phyloP scores from a whole-genome alignment of 2,888 invertebrate genomes.

The Euzophera pinguis region DNA sequence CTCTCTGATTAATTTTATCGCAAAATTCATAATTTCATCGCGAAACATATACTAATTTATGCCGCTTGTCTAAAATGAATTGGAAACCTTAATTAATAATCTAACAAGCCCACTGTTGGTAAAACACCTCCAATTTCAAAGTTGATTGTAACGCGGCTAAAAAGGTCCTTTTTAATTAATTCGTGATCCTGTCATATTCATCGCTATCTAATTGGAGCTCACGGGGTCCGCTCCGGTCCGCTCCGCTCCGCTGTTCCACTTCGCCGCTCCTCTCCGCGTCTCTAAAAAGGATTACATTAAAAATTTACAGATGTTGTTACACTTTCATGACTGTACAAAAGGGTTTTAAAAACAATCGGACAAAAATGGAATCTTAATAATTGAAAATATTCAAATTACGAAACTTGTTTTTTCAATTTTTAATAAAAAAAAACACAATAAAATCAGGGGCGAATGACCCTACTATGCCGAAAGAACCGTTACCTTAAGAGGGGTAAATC shows the following conservation, averaged over 20 bases:
- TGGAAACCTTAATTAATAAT: conserved; percentile 13
- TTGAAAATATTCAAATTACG: too few relatives aligned
- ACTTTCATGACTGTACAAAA: too few relatives aligned
- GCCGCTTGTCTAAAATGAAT: conserved; percentile 11
- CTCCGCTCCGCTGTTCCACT: not conserved
- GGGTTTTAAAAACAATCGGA: too few relatives aligned
- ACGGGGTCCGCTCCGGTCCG: not conserved
- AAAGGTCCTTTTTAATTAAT: conserved; percentile 25
- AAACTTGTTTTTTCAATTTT: too few relatives aligned
- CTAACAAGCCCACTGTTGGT: conserved; percentile 10
- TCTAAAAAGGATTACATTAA: not conserved
- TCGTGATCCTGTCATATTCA: conserved; percentile 26
- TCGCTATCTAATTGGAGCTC: conserved; percentile 17
- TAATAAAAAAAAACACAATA: too few relatives aligned
- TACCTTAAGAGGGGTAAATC: too few relatives aligned
- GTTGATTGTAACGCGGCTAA: conserved; percentile 19
- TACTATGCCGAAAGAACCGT: too few relatives aligned
- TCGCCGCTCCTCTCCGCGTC: not conserved
- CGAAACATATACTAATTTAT: too few relatives aligned
- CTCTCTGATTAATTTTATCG: not conserved
- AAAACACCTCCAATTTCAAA: conserved; percentile 18
- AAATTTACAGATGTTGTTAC: not conserved
- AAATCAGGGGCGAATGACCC: too few relatives aligned
- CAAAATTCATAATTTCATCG: not conserved
- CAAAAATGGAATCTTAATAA: too few relatives aligned